Evolutionary conservation across 2,113 vertebrate genomes (phyloP).

Genomic region (Saccopteryx bilineata): DNA sequence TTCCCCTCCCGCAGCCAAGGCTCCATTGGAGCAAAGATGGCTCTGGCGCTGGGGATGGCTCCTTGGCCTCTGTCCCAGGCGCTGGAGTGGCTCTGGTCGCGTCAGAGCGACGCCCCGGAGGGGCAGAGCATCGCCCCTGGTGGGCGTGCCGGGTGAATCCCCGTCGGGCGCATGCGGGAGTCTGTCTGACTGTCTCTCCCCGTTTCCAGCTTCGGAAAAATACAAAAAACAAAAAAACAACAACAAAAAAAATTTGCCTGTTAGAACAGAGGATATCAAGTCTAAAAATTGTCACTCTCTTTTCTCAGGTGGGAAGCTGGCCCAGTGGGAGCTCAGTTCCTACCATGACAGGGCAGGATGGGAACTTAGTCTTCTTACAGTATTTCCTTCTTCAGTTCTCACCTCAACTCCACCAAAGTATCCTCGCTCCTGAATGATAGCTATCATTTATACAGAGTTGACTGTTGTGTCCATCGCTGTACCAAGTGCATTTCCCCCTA

Average conservation of each 20-base stretch:
- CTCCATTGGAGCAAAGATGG: no score
- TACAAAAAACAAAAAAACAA: no score
- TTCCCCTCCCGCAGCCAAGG: no score
- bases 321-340: background rate
- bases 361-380: background rate
- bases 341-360: background rate
- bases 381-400: background rate
- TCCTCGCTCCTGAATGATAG: background rate
- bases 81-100: no score
- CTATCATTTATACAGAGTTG: background rate
- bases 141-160: no score
- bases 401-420: background rate
- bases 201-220: no score
- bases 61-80: no score
- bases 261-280: conserved; percentile 12
- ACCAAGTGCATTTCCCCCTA: background rate
- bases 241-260: background rate
- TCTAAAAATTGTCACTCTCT: background rate
- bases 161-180: no score
- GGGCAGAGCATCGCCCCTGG: no score
- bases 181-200: no score
- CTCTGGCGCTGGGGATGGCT: no score
- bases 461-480: background rate
- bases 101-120: no score
- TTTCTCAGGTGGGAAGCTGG: background rate